Conservation (phyloP, 2,797 vertebrate species). For the Paguma larvata region DNA sequence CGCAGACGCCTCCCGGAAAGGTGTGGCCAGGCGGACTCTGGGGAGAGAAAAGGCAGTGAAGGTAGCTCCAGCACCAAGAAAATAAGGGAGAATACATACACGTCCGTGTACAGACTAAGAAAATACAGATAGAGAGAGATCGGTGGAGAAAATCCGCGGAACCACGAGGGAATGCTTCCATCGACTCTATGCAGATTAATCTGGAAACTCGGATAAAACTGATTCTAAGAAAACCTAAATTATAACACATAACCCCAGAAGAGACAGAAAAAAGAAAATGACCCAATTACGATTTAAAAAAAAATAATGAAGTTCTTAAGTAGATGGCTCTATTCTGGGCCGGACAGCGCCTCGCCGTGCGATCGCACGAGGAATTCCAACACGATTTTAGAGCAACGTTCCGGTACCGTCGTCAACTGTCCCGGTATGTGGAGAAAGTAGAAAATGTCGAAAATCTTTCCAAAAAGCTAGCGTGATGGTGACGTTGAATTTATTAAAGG, state of each 20-base stretch:
- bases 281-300: background rate
- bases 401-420: background rate
- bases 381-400: background rate
- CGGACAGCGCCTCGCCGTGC: background rate
- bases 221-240: conserved; percentile 21
- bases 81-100: accelerated
- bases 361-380: background rate
- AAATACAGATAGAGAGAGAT: accelerated
- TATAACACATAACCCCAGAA: background rate
- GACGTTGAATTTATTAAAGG: background rate
- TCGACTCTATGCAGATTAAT: background rate
- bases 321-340: background rate
- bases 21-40: accelerated
- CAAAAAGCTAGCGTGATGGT: background rate
- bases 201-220: background rate
- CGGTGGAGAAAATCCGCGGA: background rate
- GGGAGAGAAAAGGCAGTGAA: background rate
- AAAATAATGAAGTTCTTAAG: background rate
- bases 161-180: background rate
- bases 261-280: background rate
- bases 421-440: background rate
- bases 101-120: accelerated
- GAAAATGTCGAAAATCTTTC: background rate
- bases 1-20: accelerated
- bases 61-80: accelerated